phyloP scores from a whole-genome alignment of 2,113 vertebrate species.

The Pangasianodon hypophthalmus region DNA sequence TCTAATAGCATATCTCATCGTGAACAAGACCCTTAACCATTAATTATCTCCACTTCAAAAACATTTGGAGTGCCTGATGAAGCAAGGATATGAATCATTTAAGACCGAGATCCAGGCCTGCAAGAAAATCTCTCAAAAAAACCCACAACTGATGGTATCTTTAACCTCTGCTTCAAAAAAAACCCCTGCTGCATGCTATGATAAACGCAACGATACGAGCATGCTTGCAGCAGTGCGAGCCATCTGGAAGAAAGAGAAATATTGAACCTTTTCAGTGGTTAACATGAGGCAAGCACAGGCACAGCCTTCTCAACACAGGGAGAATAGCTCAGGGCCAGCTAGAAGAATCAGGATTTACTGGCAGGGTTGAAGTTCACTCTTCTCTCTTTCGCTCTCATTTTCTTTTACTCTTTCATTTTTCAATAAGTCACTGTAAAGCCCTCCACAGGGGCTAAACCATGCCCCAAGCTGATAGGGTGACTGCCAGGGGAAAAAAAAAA shows the following conservation, averaged over 20 bases:
- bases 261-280: slow-evolving; percentile 17
- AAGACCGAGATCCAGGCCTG: background rate
- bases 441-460: slow-evolving; percentile 5
- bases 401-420: slow-evolving; percentile 33
- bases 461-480: slow-evolving; percentile 24
- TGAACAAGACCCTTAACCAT: background rate
- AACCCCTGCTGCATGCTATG: background rate
- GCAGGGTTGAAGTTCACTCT: slow-evolving; percentile 46
- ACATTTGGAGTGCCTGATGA: background rate
- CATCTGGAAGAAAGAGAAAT: slow-evolving; percentile 16
- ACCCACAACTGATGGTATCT: background rate
- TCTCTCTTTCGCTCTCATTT: slow-evolving; percentile 16
- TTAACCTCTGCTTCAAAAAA: background rate
- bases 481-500: background rate
- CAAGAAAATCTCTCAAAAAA: background rate
- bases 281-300: slow-evolving; percentile 44
- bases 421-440: slow-evolving; percentile 40
- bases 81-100: background rate
- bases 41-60: background rate
- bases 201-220: background rate
- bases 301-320: slow-evolving; percentile 28
- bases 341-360: slow-evolving; percentile 43
- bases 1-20: background rate
- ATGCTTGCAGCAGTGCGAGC: slow-evolving; percentile 7
- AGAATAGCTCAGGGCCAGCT: slow-evolving; percentile 47